Percentiles rank a stretch among this genome's conserved stretches.
These are phyloP conservation scores for Palloptera scutellata DNA, from an alignment of 2,888 invertebrate species.

Conservation along the genomic window DNA sequence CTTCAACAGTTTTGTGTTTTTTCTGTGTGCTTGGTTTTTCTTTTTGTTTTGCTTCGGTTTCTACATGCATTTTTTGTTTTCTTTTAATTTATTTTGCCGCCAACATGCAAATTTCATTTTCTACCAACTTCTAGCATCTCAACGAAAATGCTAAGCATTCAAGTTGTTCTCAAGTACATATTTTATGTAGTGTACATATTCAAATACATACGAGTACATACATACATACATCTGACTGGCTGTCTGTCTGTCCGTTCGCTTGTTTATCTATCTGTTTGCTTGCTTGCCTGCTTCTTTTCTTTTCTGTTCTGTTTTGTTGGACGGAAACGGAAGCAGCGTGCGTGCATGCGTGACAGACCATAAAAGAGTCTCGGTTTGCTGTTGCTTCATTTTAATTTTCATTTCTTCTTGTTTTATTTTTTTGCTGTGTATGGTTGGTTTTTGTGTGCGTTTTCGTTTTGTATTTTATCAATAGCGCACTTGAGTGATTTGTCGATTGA, in stretches of 20 bases:
- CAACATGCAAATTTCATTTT: constrained; percentile 28
- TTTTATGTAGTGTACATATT: too few species aligned
- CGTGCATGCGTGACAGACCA: constrained; percentile 59
- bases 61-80: not conserved
- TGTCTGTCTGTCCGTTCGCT: constrained; percentile 14
- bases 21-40: not conserved
- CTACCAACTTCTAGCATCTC: constrained; percentile 1
- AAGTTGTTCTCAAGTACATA: not conserved
- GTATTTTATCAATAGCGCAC: constrained; percentile 38
- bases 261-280: constrained; percentile 15
- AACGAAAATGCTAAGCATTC: not conserved
- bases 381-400: not conserved
- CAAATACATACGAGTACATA: constrained; percentile 16
- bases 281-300: constrained; percentile 2
- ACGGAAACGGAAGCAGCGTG: constrained; percentile 54
- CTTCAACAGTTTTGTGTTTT: not conserved
- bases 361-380: constrained; percentile 22
- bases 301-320: not conserved
- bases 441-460: not conserved
- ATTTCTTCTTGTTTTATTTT: not conserved
- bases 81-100: constrained; percentile 6
- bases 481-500: constrained; percentile 62
- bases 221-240: constrained; percentile 10
- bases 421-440: not conserved
- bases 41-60: not conserved